Percentiles rank a stretch among this genome's conserved stretches.
Evolutionary conservation across 2,888 invertebrate species (phyloP).

Genomic region (Mimachlamys varia): DNA sequence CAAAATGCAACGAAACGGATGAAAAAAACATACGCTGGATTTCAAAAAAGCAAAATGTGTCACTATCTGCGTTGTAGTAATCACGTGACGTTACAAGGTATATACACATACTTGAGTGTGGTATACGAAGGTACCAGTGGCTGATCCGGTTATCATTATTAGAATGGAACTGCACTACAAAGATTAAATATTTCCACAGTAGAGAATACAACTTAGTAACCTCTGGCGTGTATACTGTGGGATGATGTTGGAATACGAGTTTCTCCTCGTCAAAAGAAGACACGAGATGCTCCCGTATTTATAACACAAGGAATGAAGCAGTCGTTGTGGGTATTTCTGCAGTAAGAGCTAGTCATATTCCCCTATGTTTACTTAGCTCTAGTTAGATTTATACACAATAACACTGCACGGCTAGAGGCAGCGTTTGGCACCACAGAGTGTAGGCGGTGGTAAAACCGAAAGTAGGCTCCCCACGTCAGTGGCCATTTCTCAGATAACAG

Average conservation of each 20-base stretch:
- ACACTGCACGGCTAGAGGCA: background rate
- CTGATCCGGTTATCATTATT: no score
- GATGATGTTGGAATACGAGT: background rate
- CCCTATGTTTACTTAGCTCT: background rate
- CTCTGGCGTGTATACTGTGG: background rate
- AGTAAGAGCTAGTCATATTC: background rate
- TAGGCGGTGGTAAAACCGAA: slow-evolving; percentile 25
- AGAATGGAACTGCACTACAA: background rate
- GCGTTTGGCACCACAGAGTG: background rate
- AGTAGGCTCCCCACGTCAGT: background rate
- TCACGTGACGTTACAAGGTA: no score
- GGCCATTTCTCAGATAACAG: background rate
- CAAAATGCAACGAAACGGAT: no score
- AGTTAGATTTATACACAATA: slow-evolving; percentile 5
- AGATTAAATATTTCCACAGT: background rate
- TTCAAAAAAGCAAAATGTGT: no score
- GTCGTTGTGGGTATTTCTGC: background rate
- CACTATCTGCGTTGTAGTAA: no score
- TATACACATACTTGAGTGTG: no score
- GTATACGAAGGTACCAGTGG: no score
- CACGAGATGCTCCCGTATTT: background rate
- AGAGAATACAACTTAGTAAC: background rate
- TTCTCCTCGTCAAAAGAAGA: background rate
- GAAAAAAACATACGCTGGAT: no score
- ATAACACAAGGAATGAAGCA: background rate